Conservation (phyloP, 2,113 vertebrate genomes). For the Ahaetulla prasina region DNA sequence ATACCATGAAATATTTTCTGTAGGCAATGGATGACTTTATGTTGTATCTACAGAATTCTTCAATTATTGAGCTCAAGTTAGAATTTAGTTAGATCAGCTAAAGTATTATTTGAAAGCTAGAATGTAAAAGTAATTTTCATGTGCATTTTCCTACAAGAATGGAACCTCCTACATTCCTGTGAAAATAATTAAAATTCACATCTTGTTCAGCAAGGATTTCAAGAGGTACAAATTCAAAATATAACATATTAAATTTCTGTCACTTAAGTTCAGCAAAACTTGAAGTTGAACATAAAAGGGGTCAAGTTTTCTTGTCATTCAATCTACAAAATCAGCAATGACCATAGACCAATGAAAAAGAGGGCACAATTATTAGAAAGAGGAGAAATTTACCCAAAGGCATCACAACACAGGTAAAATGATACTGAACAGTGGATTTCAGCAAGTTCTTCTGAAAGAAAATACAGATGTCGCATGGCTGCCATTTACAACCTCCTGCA, state of each 20-base stretch:
- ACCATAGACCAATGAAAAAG: rapidly evolving
- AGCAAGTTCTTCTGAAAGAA: background rate
- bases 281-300: background rate
- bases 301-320: background rate
- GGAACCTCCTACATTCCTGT: background rate
- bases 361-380: background rate
- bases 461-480: background rate
- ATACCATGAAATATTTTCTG: background rate
- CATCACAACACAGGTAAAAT: background rate
- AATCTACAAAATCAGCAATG: background rate
- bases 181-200: conserved; percentile 66
- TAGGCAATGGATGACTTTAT: background rate
- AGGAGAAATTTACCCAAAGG: background rate
- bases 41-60: background rate
- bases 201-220: conserved; percentile 78
- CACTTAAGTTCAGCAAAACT: background rate
- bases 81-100: background rate
- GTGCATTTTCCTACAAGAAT: background rate
- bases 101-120: background rate
- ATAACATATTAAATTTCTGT: too few species aligned
- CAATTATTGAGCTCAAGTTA: background rate
- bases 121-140: background rate
- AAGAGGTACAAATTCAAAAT: background rate
- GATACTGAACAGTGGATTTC: background rate
- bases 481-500: background rate